Evolutionary conservation across 2,888 invertebrate species (phyloP).

Genomic region (Tridacna crocea): DNA sequence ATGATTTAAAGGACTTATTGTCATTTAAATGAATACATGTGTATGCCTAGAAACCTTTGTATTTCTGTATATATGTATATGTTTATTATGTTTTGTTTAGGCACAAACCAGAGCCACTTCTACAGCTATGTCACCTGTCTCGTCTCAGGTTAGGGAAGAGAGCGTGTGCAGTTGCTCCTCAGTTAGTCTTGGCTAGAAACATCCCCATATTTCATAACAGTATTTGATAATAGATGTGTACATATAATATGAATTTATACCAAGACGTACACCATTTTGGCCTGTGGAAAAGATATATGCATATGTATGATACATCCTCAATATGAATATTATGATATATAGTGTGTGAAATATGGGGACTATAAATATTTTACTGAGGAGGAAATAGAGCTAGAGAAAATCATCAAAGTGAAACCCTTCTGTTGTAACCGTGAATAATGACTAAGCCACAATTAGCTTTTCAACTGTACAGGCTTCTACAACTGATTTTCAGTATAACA

Average conservation of each 20-base stretch:
- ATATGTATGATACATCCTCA: too few relatives aligned
- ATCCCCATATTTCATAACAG: conserved; percentile 27
- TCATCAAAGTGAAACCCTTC: neutral
- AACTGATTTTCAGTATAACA: too few relatives aligned
- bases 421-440: neutral
- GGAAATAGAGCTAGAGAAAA: neutral
- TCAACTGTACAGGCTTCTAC: too few relatives aligned
- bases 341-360: conserved; percentile 8
- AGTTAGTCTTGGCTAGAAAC: conserved; percentile 36
- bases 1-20: too few relatives aligned
- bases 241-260: too few relatives aligned
- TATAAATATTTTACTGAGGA: conserved; percentile 4
- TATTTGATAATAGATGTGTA: neutral
- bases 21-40: too few relatives aligned
- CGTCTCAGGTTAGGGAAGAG: conserved; percentile 63
- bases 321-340: too few relatives aligned
- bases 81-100: conserved; percentile 59
- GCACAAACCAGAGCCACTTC: conserved; percentile 63
- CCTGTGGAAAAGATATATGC: too few relatives aligned
- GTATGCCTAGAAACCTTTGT: too few relatives aligned
- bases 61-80: conserved; percentile 24
- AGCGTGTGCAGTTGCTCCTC: conserved; percentile 54
- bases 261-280: too few relatives aligned
- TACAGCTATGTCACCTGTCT: conserved; percentile 41
- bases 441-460: too few relatives aligned